Evolutionary conservation across 1,140 invertebrate species (phyloP), one percentile per base, ranked within the genome.

Genomic region (Tetranychus cinnabarinus): DNA sequence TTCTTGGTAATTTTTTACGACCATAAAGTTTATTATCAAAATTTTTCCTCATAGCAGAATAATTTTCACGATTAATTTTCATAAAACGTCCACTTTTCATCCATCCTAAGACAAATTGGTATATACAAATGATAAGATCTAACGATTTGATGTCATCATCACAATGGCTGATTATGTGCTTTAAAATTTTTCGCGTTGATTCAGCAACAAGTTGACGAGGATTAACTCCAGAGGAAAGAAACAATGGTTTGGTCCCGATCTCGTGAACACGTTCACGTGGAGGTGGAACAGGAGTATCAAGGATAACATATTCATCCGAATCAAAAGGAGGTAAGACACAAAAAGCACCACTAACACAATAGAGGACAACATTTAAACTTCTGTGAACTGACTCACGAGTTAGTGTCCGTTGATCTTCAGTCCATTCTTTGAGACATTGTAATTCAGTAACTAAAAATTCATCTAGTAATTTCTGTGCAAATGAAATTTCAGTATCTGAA

Each of bases 91-190:
- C 46, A 75, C 71, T 52, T 73, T 72, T 35, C 69, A 61, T n/a
- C 71, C 69, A 35, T 75, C 73, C 68, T 76, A 74, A 63, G 77
- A 78, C 58, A 81, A 73, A 50, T 57, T 77, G 74, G 73, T 79
- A 82, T 61, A 83, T 79, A 79, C 70, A 70, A 56, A 82, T 76
- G 33, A 87, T 69, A 62, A 72, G 70, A 62, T 76, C 75, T 35
- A 86, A 74, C 62, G 81, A 80, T 66, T 83, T 83, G 0, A 81
- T 86, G 69, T 88, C 82, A 69, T 86, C 84, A 70, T 83, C 81
- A 60, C 74, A 72, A 54, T 75, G 72, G 46, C 75, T 70, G n/a
- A 82, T 68, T 64, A 85, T 74, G 63, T 76, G 74, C 48, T 73
- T 61, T 64, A 82, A 77, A 3, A 84, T 67, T 59, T 70, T 66